Base-by-base conservation (phyloP, 2,113 vertebrate species). In the Uropsilus gracilis region DNA sequence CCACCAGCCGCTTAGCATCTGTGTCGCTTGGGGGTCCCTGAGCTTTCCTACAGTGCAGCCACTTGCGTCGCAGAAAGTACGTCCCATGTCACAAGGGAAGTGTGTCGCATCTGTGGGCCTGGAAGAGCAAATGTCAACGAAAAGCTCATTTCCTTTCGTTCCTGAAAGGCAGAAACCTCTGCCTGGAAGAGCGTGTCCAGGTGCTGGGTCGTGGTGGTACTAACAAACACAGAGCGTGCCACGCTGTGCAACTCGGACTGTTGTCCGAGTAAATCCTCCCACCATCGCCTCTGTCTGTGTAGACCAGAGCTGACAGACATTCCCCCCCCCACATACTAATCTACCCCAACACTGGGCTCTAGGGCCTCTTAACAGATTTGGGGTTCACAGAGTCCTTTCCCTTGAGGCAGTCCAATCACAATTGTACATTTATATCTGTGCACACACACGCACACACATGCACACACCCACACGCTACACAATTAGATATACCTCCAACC, bases 151-250 rank as follows among this genome's bases (percentile, higher is more conserved):
- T 48, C 12, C 3, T 84, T 69, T 9, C 17, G 85, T 64, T 87
- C 39, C 44, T 68, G 8, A 96, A 72, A 95, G 6, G 30, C 6
- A 86, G 48, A 80, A 80, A 55, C 5, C 24, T 68, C 89, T 81
- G 48, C 34, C 77, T 78, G 42, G 55, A 91, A 48, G 28, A 68
- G 18, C 6, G 75, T 42, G 53, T 93, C 28, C 48, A 17, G 16
- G 8, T 78, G 69, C 50, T 17, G 64, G 20, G 8, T 68, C 48
- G 44, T 8, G 22, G 34, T 71, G 34, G 68, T 1, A 81, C 6
- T 77, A 81, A 76, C 80, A 89, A 26, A 1, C 3, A n/a, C 4
- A 89, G 59, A 48, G 57, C 8, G 5, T 12, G 48, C 57, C 48
- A n/a, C 0, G 22, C 73, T 9, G 34, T 13, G 78, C 30, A 55